Percentiles rank a stretch among this genome's conserved stretches.
Evolutionary conservation across 2,888 invertebrate species (phyloP).

Genomic region (Altica lythri): DNA sequence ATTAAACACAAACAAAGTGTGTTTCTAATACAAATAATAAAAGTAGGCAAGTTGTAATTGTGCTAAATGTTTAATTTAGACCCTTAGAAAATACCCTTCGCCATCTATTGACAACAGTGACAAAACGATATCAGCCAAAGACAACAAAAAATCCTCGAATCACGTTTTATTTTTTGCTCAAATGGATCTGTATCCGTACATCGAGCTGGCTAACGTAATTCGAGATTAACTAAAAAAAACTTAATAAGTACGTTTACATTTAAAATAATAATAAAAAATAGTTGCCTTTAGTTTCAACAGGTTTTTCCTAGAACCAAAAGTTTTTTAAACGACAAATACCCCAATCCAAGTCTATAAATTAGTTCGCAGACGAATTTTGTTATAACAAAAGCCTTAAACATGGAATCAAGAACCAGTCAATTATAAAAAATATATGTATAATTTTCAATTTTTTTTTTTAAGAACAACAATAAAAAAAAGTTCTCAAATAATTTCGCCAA

Average conservation of each 20-base stretch:
- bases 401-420: slow-evolving; percentile 36
- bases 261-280: slow-evolving; percentile 30
- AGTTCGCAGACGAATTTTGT: slow-evolving; percentile 53
- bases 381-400: slow-evolving; percentile 53
- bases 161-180: too few relatives aligned
- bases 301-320: slow-evolving; percentile 38
- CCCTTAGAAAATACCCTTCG: slow-evolving; percentile 32
- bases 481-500: not conserved
- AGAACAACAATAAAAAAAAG: slow-evolving; percentile 12
- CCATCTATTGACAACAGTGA: slow-evolving; percentile 44
- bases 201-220: slow-evolving; percentile 1
- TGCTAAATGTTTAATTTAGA: slow-evolving; percentile 8
- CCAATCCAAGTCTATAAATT: slow-evolving; percentile 46
- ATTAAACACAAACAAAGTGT: slow-evolving; percentile 1
- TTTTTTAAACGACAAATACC: slow-evolving; percentile 43
- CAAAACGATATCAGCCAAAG: slow-evolving; percentile 39
- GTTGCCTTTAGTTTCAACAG: slow-evolving; percentile 40
- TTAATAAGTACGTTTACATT: slow-evolving; percentile 13
- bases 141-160: too few relatives aligned
- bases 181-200: not conserved
- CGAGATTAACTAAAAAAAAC: slow-evolving; percentile 10
- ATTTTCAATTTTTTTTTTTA: slow-evolving; percentile 26
- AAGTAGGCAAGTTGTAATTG: not conserved
- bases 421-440: slow-evolving; percentile 38
- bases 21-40: not conserved